Conservation (phyloP, 1,140 invertebrate genomes). For the Tetranychus urticae region DNA sequence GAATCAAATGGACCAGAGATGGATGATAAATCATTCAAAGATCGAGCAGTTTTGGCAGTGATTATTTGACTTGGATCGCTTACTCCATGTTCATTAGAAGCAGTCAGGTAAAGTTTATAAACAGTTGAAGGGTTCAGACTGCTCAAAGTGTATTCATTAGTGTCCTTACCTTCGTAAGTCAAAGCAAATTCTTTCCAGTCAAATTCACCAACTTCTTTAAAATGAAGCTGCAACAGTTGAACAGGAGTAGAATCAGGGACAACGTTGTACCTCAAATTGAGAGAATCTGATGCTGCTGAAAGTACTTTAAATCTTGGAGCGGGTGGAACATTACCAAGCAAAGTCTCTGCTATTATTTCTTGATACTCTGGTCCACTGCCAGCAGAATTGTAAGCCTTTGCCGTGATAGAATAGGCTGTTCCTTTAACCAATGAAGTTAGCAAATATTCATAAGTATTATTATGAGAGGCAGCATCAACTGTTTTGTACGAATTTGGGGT, state of each 20-base stretch:
- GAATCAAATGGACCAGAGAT: neutral
- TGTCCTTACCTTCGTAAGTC: neutral
- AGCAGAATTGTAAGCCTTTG: conserved; percentile 14
- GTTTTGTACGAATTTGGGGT: conserved; percentile 16
- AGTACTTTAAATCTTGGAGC: conserved; percentile 4
- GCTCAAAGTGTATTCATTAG: neutral
- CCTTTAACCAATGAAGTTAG: conserved; percentile 12
- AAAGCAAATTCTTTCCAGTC: conserved; percentile 9
- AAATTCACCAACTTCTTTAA: conserved; percentile 4
- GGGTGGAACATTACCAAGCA: conserved; percentile 14
- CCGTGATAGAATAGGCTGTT: conserved; percentile 15
- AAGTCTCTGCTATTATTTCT: conserved; percentile 12
- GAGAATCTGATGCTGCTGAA: neutral
- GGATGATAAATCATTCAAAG: neutral
- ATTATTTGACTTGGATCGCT: conserved; percentile 12
- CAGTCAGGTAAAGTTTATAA: conserved; percentile 12
- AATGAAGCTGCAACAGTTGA: conserved; percentile 4
- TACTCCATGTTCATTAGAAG: conserved; percentile 12
- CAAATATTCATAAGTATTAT: conserved; percentile 11
- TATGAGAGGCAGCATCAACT: neutral
- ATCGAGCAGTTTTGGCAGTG: conserved; percentile 3
- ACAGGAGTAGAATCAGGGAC: conserved; percentile 1
- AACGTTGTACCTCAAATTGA: neutral
- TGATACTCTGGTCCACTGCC: conserved; percentile 15
- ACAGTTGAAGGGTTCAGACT: conserved; percentile 1